Percentiles rank a stretch among this genome's conserved stretches.
These are phyloP conservation scores for Masticophis lateralis DNA, from an alignment of 2,797 vertebrate genomes.

Conservation along the genomic window DNA sequence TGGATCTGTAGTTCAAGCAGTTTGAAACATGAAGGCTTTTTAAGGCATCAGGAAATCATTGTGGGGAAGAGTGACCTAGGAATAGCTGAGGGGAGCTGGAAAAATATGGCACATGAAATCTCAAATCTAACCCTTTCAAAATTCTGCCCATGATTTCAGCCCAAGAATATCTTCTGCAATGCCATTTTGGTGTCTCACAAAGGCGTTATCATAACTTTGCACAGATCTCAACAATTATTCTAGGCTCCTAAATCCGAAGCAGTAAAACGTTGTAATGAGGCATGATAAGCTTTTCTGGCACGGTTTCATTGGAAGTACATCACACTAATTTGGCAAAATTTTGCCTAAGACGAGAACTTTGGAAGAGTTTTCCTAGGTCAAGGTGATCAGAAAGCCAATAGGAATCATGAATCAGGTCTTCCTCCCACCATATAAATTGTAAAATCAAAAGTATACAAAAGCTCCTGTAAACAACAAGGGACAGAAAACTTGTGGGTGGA, in stretches of 20 bases:
- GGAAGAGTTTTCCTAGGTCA: not conserved
- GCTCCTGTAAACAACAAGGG: conserved; percentile 1
- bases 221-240: conserved; percentile 24
- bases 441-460: not conserved
- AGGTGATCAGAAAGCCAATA: not conserved
- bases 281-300: not conserved
- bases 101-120: not conserved
- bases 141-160: not conserved
- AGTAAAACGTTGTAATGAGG: conserved; percentile 19
- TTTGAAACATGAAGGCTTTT: not conserved
- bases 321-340: conserved; percentile 38
- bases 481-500: not conserved
- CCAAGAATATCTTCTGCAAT: not conserved
- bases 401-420: conserved; percentile 2
- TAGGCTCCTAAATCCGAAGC: conserved; percentile 30
- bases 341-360: conserved; percentile 18
- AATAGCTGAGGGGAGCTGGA: not conserved
- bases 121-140: not conserved
- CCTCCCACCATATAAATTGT: not conserved
- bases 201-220: conserved; percentile 21
- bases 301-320: conserved; percentile 9
- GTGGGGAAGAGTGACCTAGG: not conserved
- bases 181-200: not conserved
- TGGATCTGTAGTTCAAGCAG: not conserved
- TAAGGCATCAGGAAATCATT: not conserved